Base-by-base conservation (phyloP, 2,888 invertebrate species). In the Bellardia pandia region DNA sequence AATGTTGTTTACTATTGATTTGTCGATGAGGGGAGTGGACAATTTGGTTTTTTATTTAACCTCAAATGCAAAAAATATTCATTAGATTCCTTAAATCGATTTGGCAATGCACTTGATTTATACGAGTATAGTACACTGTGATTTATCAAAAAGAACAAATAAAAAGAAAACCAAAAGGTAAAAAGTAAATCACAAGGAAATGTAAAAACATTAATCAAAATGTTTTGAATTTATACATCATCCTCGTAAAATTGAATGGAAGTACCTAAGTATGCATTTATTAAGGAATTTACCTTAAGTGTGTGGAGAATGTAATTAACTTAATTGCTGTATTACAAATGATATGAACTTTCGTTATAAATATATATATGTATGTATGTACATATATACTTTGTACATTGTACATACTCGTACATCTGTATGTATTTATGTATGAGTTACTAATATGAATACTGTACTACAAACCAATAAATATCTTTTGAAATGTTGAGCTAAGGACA, bases 41-140 rank as follows among this genome's bases (percentile, higher is more conserved):
- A 45, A n/a, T 14, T 6, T 68, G 69, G 40, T 6, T 60, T 23
- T 14, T 58, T 30, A 42, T 8, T 37, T 48, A 51, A 80, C 80
- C 72, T 64, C 72, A 72, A 80, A 42, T 66, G 72, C 56, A 62
- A 74, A 53, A 48, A 74, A 64, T 66, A 66, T 64, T 80, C 53
- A 56, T 80, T 74, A 80, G 45, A 45, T 62, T 58, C 69, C 33
- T 62, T 40, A 51, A 64, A 56, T 80, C 51, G 45, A 64, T 66
- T 80, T 74, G 66, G 42, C 16, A 72, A 23, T 74, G 80, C 80
- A 64, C 33, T 80, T 66, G 72, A 58, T 53, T 80, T 64, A 40
- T 80, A n/a, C 9, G 9, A 2, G 23, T 23, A 45, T 16, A 16
- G 13, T 56, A 45, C 58, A 58, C 40, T 23, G 16, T 56, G 23